These are phyloP conservation scores for Selenia dentaria DNA, from an alignment of 2,888 invertebrate genomes.

Conservation along the genomic window DNA sequence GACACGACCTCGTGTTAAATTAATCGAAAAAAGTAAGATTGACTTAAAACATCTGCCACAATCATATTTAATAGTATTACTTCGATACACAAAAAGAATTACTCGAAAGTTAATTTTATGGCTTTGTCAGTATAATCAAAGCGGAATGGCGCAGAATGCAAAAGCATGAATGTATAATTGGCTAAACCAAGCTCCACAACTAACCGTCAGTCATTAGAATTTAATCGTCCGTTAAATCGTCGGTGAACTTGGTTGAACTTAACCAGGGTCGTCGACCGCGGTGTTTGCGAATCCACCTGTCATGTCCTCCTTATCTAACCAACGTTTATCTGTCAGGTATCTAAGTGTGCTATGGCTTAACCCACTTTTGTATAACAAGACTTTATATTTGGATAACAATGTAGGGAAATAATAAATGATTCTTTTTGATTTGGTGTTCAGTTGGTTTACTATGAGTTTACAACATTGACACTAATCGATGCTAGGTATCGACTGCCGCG, in stretches of 20 bases:
- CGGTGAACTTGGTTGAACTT: conserved; percentile 26
- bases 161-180: not conserved
- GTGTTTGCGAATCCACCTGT: conserved; percentile 27
- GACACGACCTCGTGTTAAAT: too few relatives aligned
- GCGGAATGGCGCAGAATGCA: too few relatives aligned
- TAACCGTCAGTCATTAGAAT: conserved; percentile 17
- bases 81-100: too few relatives aligned
- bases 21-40: too few relatives aligned
- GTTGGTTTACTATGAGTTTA: too few relatives aligned
- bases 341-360: conserved; percentile 14
- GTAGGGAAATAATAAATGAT: conserved; percentile 2
- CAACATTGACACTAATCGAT: too few relatives aligned
- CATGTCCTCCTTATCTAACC: conserved; percentile 23
- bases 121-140: too few relatives aligned
- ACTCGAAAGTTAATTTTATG: too few relatives aligned
- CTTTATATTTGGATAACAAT: conserved; percentile 5
- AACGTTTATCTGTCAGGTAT: conserved; percentile 15
- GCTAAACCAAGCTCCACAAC: conserved; percentile 5
- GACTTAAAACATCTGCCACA: too few relatives aligned
- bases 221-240: conserved; percentile 23
- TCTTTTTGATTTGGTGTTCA: not conserved
- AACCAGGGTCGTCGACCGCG: conserved; percentile 20
- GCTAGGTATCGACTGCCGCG: too few relatives aligned
- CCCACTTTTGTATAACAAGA: conserved; percentile 18
- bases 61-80: too few relatives aligned